Conservation (phyloP, 2,113 vertebrate species). For the Cavia aperea region DNA sequence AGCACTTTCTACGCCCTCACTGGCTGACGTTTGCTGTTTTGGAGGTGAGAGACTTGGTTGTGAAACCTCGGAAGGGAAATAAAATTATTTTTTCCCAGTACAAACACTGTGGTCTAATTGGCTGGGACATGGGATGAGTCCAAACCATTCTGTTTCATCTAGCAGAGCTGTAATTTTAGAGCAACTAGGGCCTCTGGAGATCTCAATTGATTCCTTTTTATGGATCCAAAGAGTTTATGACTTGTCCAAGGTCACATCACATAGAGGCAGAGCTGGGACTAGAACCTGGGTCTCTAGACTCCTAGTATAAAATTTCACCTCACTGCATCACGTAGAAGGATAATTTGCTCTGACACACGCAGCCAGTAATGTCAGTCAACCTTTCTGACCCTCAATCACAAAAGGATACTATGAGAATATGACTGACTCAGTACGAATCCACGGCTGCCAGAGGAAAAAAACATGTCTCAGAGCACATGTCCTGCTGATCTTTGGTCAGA, state of each 20-base stretch:
- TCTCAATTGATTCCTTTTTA: not conserved
- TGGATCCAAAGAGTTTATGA: slow-evolving; percentile 1
- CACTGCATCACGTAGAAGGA: not conserved
- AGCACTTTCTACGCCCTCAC: not conserved
- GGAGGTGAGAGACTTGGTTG: not conserved
- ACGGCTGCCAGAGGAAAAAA: not conserved
- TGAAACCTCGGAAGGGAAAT: not conserved
- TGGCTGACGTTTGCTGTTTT: not conserved
- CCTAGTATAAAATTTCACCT: not conserved
- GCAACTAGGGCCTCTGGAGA: not conserved
- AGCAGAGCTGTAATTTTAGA: not conserved
- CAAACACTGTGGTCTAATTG: not conserved
- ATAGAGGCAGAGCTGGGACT: slow-evolving; percentile 4
- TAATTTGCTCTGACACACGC: not conserved
- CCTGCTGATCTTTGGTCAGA: not conserved
- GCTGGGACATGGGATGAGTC: not conserved
- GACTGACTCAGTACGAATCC: not conserved
- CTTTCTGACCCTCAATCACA: not conserved
- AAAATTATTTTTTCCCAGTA: slow-evolving; percentile 27
- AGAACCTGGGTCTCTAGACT: slow-evolving; percentile 22
- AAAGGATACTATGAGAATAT: not conserved
- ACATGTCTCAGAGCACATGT: not conserved
- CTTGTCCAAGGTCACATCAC: slow-evolving; percentile 8
- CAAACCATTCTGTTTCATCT: not conserved
- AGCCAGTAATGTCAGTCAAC: not conserved